These are phyloP conservation scores for Campopleginae sp. DNA, from an alignment of 2,888 invertebrate species.

Conservation along the genomic window DNA sequence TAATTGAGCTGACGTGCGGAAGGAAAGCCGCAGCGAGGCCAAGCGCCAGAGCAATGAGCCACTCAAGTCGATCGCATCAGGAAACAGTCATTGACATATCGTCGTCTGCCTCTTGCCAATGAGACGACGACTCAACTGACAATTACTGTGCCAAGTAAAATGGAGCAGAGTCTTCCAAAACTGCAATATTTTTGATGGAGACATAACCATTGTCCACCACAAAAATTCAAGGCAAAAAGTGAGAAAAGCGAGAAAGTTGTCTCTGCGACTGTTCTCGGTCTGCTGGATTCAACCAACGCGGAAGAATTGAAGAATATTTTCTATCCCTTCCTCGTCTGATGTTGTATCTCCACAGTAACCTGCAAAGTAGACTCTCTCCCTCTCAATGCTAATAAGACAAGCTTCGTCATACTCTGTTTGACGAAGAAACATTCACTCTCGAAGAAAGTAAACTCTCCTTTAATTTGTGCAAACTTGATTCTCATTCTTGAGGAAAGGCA, in stretches of 20 bases:
- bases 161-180: neutral
- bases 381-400: constrained; percentile 66
- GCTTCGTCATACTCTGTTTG: constrained; percentile 60
- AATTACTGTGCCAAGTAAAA: constrained; percentile 28
- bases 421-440: constrained; percentile 57
- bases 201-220: constrained; percentile 10
- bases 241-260: neutral
- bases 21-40: constrained; percentile 26
- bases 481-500: constrained; percentile 42
- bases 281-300: constrained; percentile 56
- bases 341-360: constrained; percentile 12
- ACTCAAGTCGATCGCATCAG: neutral
- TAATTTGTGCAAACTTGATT: constrained; percentile 66
- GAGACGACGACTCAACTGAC: neutral
- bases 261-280: constrained; percentile 55
- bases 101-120: neutral
- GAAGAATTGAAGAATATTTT: constrained; percentile 56
- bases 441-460: constrained; percentile 56
- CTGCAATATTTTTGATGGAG: constrained; percentile 37
- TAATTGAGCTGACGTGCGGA: constrained; percentile 58
- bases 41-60: constrained; percentile 10
- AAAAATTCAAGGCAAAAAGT: neutral
- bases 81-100: neutral
- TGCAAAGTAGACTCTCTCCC: constrained; percentile 52
- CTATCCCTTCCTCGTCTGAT: neutral